These are phyloP conservation scores for Nomada lathburiana DNA, from an alignment of 2,888 invertebrate genomes.

Conservation along the genomic window DNA sequence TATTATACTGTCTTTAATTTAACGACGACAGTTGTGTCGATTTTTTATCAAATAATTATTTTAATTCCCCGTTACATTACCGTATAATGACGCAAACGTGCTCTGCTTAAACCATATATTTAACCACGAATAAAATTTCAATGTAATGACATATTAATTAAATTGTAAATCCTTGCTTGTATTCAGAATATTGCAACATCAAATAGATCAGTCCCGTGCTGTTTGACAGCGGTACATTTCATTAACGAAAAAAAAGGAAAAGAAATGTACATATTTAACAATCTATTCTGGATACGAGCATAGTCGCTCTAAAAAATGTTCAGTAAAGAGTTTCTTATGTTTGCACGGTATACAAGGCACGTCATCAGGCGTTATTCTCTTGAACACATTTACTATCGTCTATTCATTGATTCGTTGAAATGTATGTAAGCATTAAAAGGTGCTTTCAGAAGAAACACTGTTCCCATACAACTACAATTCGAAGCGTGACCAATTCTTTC, in stretches of 20 bases:
- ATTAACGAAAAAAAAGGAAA: not conserved
- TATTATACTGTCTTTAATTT: not conserved
- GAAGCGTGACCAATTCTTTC: not conserved
- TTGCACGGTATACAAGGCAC: slow-evolving; percentile 32
- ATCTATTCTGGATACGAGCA: not conserved
- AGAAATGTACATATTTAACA: not conserved
- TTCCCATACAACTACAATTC: not conserved
- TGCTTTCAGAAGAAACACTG: not conserved
- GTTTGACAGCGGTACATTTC: not conserved
- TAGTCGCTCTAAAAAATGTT: not conserved
- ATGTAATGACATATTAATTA: not conserved
- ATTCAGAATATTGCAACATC: not conserved
- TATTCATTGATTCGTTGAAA: not conserved
- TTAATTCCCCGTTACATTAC: too few species aligned
- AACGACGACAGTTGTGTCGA: not conserved
- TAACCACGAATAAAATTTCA: not conserved
- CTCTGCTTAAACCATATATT: not conserved
- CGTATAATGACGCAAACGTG: not conserved
- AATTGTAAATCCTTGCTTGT: not conserved
- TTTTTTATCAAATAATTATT: not conserved
- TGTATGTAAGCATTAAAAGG: not conserved
- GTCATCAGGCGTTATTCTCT: slow-evolving; percentile 8
- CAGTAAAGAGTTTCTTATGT: not conserved
- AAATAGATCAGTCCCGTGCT: not conserved
- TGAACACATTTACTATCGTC: slow-evolving; percentile 5